Conservation (phyloP, 2,797 vertebrate genomes). For the Pachyuromys duprasi region DNA sequence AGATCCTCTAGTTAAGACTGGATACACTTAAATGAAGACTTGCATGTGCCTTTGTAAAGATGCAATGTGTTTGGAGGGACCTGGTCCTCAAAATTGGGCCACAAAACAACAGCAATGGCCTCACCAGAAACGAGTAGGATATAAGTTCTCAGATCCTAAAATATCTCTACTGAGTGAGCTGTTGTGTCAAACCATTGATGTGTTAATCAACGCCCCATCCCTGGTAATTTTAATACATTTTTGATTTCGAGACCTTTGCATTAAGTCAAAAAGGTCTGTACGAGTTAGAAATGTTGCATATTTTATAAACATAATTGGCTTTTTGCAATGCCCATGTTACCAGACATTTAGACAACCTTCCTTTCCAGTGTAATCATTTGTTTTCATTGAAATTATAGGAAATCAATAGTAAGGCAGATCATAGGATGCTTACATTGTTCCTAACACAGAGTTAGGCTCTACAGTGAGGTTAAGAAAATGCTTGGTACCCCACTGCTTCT, state of each 20-base stretch:
- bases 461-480: not conserved
- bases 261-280: not conserved
- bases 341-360: not conserved
- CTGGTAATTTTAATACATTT: not conserved
- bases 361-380: not conserved
- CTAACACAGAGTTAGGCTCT: not conserved
- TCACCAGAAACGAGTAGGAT: not conserved
- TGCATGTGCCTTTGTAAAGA: not conserved
- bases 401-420: not conserved
- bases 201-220: not conserved
- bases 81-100: not conserved
- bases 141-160: not conserved
- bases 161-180: not conserved
- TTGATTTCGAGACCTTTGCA: slow-evolving; percentile 14
- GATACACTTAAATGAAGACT: not conserved
- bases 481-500: not conserved
- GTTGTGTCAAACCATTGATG: not conserved
- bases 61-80: not conserved
- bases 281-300: not conserved
- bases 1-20: not conserved
- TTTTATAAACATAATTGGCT: not conserved
- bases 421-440: not conserved
- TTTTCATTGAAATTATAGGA: slow-evolving; percentile 36
- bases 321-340: not conserved
- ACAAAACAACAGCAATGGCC: not conserved